Evolutionary conservation across 2,888 invertebrate species (phyloP), one percentile per base, ranked within the genome.

Genomic region (Drosophila kanekoi): DNA sequence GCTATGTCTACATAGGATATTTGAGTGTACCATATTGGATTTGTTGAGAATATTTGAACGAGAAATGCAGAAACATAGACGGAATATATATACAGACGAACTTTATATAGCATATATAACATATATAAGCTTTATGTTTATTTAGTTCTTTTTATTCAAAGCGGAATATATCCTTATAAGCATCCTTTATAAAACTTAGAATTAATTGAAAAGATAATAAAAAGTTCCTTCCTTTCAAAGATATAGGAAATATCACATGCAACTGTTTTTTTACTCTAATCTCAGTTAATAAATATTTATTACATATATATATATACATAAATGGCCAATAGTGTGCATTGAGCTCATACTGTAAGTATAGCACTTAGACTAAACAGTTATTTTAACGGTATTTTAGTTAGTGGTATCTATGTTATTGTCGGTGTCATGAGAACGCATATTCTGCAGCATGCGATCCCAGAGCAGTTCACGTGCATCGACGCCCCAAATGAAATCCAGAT

Each of bases 401-500:
- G 18, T 32, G 23, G 51, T 73, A 53, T 75, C 75, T 9, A 60
- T 63, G 1, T 40, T 51, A 37, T 57, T 60, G n/a, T 64, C 77
- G 35, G 92, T 92, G 13, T 81, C 84, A 2, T 68, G 47, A 4
- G 40, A 5, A 4, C 51, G 61, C 90, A 95, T 94, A 23, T 94
- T 91, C 60, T 93, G 92, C 16, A 95, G 90, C 37, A 95, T 91
- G 72, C 93, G 93, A 58, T 94, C 92, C 81, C 94, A 95, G 1
- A 96, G 87, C 59, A 95, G 88, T 3, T 92, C 92, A 58, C 93
- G 93, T 0, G 94, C 94, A 87, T 95, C 93, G 13, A 94, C 94
- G 13, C 94, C 96, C 94, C 95, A 95, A 73, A 95, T 92, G 87
- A 95, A 96, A 87, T 96, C 96, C 67, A 96, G 87, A 89, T 96